Evolutionary conservation across 2,888 invertebrate species (phyloP), one percentile per base, ranked within the genome.

Genomic region (Aporophyla nigra): DNA sequence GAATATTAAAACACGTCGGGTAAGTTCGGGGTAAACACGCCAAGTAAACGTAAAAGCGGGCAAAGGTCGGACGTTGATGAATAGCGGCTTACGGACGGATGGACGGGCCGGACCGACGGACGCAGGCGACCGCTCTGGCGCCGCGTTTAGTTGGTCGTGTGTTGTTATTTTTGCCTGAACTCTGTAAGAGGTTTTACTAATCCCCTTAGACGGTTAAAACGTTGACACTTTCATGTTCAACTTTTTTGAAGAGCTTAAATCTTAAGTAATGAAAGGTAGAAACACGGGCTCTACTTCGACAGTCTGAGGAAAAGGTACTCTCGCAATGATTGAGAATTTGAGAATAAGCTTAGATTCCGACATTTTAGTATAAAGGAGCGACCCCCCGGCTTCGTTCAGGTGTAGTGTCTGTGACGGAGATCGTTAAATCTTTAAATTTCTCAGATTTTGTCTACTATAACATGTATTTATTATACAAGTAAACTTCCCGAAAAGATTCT

Each of bases 11-110:
- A 85, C 82, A 82, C 54, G 81, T 82, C 84, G 84, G 86, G 80
- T 86, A 88, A 87, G 89, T 88, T 89, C 63, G 85, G 74, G 53
- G 74, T 82, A 77, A 88, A 87, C 88, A 86, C 87, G 88, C 84
- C 87, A 89, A 88, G 89, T 85, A 86, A 87, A 87, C 83, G 84
- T 83, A 86, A 84, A 87, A 86, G 86, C 77, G 85, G 78, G 86
- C 87, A 88, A 87, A 90, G 88, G 90, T 90, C 87, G 86, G 92
- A 92, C 92, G 88, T 93, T 94, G 93, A 94, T 92, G 91, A 92
- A 94, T 93, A 89, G 84, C 66, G 71, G 86, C 83, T 86, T 87
- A 83, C 65, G 70, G 27, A 71, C 74, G 73, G 74, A 76, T 62
- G 71, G 76, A 82, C 66, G 67, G 69, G 5, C 59, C 62, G 62